These are phyloP conservation scores for Sandelia bainsii DNA, from an alignment of 2,797 vertebrate species.

Conservation along the genomic window DNA sequence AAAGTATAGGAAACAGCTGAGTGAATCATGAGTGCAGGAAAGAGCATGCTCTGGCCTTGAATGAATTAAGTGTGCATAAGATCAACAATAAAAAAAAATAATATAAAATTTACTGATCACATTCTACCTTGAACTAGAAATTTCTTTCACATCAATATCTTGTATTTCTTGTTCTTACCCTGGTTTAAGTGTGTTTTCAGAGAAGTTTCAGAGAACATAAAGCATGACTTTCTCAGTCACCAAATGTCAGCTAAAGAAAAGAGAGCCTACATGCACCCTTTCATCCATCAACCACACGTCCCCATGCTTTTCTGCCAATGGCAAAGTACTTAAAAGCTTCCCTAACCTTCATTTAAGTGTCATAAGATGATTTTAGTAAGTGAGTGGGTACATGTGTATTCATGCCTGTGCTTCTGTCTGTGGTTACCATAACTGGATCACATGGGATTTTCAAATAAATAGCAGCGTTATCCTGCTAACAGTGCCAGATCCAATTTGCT, in stretches of 20 bases:
- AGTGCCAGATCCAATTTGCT: slow-evolving; percentile 46
- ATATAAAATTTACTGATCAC: slow-evolving; percentile 9
- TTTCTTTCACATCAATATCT: not conserved
- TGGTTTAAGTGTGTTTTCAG: not conserved
- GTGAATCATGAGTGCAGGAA: not conserved
- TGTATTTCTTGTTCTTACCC: slow-evolving; percentile 6
- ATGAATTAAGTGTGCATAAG: not conserved
- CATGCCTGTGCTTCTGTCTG: slow-evolving; percentile 24
- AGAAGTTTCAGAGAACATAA: slow-evolving; percentile 4
- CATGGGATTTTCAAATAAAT: slow-evolving; percentile 45
- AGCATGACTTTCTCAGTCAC: not conserved
- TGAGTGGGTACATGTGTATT: slow-evolving; percentile 33
- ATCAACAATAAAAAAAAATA: slow-evolving; percentile 32
- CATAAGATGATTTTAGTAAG: slow-evolving; percentile 27
- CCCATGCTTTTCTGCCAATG: slow-evolving; percentile 21
- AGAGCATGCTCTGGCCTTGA: not conserved
- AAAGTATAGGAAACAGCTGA: slow-evolving; percentile 26
- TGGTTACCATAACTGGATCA: slow-evolving; percentile 47
- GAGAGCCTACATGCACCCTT: slow-evolving; percentile 5
- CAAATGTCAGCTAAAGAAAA: slow-evolving; percentile 40
- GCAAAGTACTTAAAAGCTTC: slow-evolving; percentile 43
- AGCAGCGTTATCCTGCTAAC: slow-evolving; percentile 37
- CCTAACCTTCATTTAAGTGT: slow-evolving; percentile 46
- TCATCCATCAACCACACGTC: slow-evolving; percentile 48
- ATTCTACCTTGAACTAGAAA: slow-evolving; percentile 10